Evolutionary conservation across 2,888 invertebrate genomes (phyloP).

Genomic region (Stenolophus ochropezus): DNA sequence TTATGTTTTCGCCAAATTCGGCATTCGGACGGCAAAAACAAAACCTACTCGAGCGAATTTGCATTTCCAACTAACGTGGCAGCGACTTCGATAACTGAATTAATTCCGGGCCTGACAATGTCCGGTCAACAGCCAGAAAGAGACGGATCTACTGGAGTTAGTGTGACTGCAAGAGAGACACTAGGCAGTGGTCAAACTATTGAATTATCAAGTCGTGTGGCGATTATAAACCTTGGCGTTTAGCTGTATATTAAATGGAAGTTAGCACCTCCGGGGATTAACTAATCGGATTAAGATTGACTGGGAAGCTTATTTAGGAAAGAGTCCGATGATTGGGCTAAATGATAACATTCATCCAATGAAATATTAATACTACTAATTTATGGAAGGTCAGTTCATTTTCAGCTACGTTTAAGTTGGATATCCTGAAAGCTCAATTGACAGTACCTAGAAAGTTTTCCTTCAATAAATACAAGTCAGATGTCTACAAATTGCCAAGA

Average conservation of each 20-base stretch:
- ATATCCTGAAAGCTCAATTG: too few species aligned
- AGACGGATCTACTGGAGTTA: not conserved
- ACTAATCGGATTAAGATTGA: slow-evolving; percentile 25
- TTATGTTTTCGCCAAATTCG: slow-evolving; percentile 7
- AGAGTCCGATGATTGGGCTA: not conserved
- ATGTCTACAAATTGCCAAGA: too few species aligned
- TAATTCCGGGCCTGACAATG: slow-evolving; percentile 26
- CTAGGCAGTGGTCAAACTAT: slow-evolving; percentile 22
- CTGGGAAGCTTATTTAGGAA: slow-evolving; percentile 29
- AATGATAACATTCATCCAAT: not conserved
- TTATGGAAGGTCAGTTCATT: not conserved
- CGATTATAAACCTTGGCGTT: slow-evolving; percentile 28
- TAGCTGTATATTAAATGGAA: slow-evolving; percentile 35
- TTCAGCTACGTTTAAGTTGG: not conserved
- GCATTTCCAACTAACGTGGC: slow-evolving; percentile 25
- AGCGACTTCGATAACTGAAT: slow-evolving; percentile 29
- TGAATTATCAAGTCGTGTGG: slow-evolving; percentile 28
- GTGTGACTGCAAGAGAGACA: not conserved
- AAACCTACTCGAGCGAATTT: slow-evolving; percentile 27
- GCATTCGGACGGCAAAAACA: slow-evolving; percentile 9
- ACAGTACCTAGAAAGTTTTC: too few species aligned
- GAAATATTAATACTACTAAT: not conserved
- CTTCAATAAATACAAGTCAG: too few species aligned
- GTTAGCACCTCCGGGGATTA: slow-evolving; percentile 28
- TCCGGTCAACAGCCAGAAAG: slow-evolving; percentile 11